These are phyloP conservation scores for Troides aeacus DNA, from an alignment of 2,888 invertebrate species.

Conservation along the genomic window DNA sequence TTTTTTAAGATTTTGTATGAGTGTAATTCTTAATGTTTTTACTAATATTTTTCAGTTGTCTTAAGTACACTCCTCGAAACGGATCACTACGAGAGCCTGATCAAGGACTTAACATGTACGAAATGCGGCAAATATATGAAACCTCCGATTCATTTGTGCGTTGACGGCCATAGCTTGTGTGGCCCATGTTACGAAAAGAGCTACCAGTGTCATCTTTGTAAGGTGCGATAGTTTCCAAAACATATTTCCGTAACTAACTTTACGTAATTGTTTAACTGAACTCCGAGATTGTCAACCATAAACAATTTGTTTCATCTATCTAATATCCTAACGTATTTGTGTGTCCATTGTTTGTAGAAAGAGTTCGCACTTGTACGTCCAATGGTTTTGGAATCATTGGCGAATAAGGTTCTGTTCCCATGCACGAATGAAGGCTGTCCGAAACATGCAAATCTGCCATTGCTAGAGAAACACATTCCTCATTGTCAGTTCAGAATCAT, in stretches of 20 bases:
- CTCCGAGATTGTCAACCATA: background rate
- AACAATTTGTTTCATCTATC: background rate
- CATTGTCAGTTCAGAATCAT: conserved; percentile 72
- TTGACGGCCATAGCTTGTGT: conserved; percentile 74
- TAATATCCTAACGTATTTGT: background rate
- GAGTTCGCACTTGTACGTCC: conserved; percentile 77
- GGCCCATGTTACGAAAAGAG: conserved; percentile 65
- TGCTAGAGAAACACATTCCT: conserved; percentile 74
- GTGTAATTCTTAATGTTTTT: background rate
- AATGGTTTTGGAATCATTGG: conserved; percentile 78
- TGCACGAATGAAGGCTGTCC: conserved; percentile 80
- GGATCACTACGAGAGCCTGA: conserved; percentile 73
- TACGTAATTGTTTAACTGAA: background rate
- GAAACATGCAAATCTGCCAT: conserved; percentile 73
- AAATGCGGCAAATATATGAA: conserved; percentile 74
- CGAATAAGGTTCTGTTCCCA: conserved; percentile 80
- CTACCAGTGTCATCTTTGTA: conserved; percentile 67
- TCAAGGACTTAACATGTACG: conserved; percentile 72
- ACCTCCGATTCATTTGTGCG: conserved; percentile 72
- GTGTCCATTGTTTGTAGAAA: conserved; percentile 61
- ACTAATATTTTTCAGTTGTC: conserved; percentile 52
- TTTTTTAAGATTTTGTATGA: background rate
- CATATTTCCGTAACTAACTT: background rate
- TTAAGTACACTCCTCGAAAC: conserved; percentile 69
- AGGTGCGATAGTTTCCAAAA: conserved; percentile 46